phyloP scores from a whole-genome alignment of 2,797 vertebrate genomes.

The Myotis pilosus region DNA sequence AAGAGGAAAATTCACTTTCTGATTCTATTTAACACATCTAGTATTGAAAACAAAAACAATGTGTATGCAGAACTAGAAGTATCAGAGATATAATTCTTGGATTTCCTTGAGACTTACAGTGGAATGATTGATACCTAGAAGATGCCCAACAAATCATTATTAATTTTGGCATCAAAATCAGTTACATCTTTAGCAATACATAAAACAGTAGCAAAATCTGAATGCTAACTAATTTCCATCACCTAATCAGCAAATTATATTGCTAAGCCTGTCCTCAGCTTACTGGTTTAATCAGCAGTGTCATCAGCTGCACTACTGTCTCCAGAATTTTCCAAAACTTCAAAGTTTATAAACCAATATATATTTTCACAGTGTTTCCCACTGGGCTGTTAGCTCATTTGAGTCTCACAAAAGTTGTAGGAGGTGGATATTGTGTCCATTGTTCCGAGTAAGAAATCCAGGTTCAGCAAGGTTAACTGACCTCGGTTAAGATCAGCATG shows the following conservation, averaged over 20 bases:
- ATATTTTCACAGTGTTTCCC: neutral
- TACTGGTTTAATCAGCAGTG: neutral
- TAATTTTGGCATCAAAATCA: neutral
- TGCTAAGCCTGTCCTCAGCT: neutral
- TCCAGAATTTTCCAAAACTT: neutral
- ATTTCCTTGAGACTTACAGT: neutral
- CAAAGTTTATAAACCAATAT: neutral
- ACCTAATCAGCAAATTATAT: neutral
- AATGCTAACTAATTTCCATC: neutral
- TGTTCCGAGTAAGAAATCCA: slow-evolving; percentile 25
- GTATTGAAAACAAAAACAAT: neutral
- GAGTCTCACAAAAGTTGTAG: neutral
- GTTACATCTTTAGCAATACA: neutral
- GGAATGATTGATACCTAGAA: neutral
- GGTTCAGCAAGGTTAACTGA: slow-evolving; percentile 2
- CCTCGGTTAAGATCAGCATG: slow-evolving; percentile 29
- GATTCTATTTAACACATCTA: neutral
- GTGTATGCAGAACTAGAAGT: neutral
- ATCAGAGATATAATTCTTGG: neutral
- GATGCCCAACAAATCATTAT: neutral
- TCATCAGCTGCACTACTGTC: neutral
- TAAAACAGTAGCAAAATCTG: neutral
- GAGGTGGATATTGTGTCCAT: neutral
- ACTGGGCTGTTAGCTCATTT: neutral
- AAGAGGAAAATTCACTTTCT: neutral